Percentiles rank a stretch among this genome's conserved stretches.
These are phyloP conservation scores for Cetonia aurata DNA, from an alignment of 2,888 invertebrate species.

Conservation along the genomic window DNA sequence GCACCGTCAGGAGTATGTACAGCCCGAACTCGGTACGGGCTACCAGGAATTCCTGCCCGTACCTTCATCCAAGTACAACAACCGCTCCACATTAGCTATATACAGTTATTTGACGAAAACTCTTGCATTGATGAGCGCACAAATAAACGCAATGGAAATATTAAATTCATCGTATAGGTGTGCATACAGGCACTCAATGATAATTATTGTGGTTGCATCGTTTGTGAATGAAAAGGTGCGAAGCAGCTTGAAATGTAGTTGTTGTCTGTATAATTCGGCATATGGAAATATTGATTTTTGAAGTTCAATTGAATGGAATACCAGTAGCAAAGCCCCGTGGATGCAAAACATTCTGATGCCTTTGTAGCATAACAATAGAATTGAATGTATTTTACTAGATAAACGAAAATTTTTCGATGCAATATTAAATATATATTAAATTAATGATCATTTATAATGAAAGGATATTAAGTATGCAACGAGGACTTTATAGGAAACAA, in stretches of 20 bases:
- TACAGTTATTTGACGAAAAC: conserved; percentile 34
- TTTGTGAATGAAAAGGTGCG: not conserved
- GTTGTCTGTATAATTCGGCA: not conserved
- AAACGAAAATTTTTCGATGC: too few relatives aligned
- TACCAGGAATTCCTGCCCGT: conserved; percentile 6
- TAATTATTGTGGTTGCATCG: conserved; percentile 25
- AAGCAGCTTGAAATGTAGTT: not conserved
- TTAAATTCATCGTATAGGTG: too few relatives aligned
- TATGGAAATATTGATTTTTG: conserved; percentile 29
- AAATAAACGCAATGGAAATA: conserved; percentile 12
- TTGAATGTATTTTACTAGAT: too few relatives aligned
- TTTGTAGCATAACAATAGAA: too few relatives aligned
- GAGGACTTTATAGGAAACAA: too few relatives aligned
- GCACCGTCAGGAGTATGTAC: not conserved
- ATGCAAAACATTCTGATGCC: not conserved
- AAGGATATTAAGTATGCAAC: too few relatives aligned
- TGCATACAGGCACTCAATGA: not conserved
- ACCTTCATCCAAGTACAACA: not conserved
- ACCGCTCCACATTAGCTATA: not conserved
- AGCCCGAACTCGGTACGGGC: not conserved
- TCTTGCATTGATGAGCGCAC: conserved; percentile 1
- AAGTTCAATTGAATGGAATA: conserved; percentile 24
- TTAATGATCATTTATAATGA: too few relatives aligned
- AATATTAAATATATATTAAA: too few relatives aligned
- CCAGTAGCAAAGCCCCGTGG: not conserved